Evolutionary conservation across 2,888 invertebrate genomes (phyloP).

Genomic region (Steinernema scapterisci): DNA sequence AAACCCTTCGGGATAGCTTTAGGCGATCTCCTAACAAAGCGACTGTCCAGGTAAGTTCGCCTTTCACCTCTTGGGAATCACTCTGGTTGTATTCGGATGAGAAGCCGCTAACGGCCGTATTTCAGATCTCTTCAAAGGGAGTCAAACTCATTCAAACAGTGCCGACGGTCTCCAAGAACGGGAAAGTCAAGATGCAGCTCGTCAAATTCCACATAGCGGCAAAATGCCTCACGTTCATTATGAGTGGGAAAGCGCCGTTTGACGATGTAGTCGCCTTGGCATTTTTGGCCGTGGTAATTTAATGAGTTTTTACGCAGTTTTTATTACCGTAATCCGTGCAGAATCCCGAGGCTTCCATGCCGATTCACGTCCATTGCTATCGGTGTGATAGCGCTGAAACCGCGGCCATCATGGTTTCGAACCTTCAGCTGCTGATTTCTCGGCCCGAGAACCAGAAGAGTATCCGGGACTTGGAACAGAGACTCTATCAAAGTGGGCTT

Average conservation of each 20-base stretch:
- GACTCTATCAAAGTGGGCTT: constrained; percentile 68
- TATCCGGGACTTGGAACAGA: constrained; percentile 79
- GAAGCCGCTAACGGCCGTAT: neutral
- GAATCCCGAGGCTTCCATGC: constrained; percentile 90
- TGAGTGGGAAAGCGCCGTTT: constrained; percentile 75
- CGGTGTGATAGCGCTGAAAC: constrained; percentile 88
- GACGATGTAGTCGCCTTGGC: constrained; percentile 92
- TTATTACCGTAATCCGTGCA: constrained; percentile 90
- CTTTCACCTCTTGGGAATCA: neutral
- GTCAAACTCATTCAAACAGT: constrained; percentile 88
- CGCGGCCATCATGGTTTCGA: constrained; percentile 83
- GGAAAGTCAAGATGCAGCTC: constrained; percentile 70
- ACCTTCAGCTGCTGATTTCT: constrained; percentile 81
- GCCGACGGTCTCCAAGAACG: constrained; percentile 67
- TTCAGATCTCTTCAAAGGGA: constrained; percentile 78
- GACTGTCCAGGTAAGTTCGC: constrained; percentile 62
- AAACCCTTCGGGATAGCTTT: constrained; percentile 54
- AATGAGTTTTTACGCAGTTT: too few relatives aligned
- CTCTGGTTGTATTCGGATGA: too few relatives aligned
- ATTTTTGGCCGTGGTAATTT: too few relatives aligned
- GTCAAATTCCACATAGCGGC: constrained; percentile 93
- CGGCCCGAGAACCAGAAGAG: constrained; percentile 85
- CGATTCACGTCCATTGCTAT: constrained; percentile 91
- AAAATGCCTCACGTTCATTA: constrained; percentile 87
- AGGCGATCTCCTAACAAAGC: constrained; percentile 56